phyloP scores from a whole-genome alignment of 2,888 invertebrate species.

The Lumbricus terrestris region DNA sequence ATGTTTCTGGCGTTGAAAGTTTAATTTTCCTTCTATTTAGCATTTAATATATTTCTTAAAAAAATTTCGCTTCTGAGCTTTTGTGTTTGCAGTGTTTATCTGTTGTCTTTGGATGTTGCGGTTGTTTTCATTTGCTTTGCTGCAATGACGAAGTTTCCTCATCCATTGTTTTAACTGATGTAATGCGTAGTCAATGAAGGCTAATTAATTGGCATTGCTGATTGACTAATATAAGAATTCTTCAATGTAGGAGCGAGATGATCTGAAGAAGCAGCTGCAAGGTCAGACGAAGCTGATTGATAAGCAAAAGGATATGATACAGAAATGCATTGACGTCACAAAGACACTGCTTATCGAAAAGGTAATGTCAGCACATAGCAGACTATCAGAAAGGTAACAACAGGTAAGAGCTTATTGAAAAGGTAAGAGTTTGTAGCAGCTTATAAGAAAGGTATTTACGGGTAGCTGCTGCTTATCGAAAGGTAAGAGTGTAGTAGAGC shows the following conservation, averaged over 20 bases:
- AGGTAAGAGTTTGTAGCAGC: neutral
- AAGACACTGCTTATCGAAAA: conserved; percentile 94
- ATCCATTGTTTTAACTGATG: neutral
- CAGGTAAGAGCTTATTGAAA: neutral
- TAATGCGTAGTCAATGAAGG: neutral
- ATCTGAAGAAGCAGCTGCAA: conserved; percentile 87
- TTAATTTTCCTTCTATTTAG: neutral
- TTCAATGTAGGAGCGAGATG: conserved; percentile 76
- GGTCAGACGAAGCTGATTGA: conserved; percentile 80
- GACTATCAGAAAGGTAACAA: neutral
- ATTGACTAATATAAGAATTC: neutral
- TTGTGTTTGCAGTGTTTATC: neutral
- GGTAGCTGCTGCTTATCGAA: neutral
- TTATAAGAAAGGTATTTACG: neutral
- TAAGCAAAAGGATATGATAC: conserved; percentile 73
- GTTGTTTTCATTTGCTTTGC: neutral
- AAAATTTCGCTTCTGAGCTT: neutral
- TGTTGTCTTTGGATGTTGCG: neutral
- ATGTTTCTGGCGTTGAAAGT: neutral
- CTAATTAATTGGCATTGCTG: neutral
- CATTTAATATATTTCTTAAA: neutral
- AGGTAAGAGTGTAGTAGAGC: no score
- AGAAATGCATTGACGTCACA: conserved; percentile 91
- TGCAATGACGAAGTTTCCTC: neutral
- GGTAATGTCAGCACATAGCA: conserved; percentile 29